Conservation (phyloP, 2,797 vertebrate genomes). For the Argyrosomus regius region DNA sequence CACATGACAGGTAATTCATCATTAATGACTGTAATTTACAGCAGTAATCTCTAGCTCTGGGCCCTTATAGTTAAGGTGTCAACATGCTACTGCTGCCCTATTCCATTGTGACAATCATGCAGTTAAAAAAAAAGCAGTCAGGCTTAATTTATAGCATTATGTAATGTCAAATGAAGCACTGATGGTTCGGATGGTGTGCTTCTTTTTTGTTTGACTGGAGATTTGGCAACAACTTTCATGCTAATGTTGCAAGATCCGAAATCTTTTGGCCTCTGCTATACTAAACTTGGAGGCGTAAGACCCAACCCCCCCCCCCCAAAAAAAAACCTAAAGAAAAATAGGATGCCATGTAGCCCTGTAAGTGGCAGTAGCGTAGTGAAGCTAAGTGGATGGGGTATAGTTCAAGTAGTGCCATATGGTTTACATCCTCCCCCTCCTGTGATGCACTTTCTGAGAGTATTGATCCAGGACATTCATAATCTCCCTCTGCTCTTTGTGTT, state of each 20-base stretch:
- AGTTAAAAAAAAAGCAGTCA: slow-evolving; percentile 10
- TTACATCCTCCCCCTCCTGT: slow-evolving; percentile 54
- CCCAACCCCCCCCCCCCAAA: no score
- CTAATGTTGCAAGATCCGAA: slow-evolving; percentile 27
- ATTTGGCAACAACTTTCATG: slow-evolving; percentile 25
- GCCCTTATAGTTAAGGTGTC: slow-evolving; percentile 29
- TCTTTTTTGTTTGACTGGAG: slow-evolving; percentile 12
- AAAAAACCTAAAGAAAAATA: neutral
- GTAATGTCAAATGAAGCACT: slow-evolving; percentile 24
- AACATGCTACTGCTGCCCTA: slow-evolving; percentile 17
- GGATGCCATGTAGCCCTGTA: slow-evolving; percentile 1
- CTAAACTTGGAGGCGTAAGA: neutral
- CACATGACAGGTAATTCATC: slow-evolving; percentile 70
- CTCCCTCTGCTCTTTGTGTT: slow-evolving; percentile 55
- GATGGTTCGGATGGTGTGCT: neutral
- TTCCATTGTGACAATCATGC: slow-evolving; percentile 18
- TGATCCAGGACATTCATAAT: slow-evolving; percentile 70
- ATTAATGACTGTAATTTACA: slow-evolving; percentile 66
- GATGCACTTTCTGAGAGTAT: slow-evolving; percentile 59
- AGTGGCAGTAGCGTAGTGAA: slow-evolving; percentile 25
- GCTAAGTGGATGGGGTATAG: slow-evolving; percentile 69
- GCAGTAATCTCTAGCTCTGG: slow-evolving; percentile 40
- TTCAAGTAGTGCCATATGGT: slow-evolving; percentile 75
- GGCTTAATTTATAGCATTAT: slow-evolving; percentile 13
- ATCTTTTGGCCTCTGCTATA: neutral